phyloP scores from a whole-genome alignment of 2,797 vertebrate species.

The Spinus pinus region DNA sequence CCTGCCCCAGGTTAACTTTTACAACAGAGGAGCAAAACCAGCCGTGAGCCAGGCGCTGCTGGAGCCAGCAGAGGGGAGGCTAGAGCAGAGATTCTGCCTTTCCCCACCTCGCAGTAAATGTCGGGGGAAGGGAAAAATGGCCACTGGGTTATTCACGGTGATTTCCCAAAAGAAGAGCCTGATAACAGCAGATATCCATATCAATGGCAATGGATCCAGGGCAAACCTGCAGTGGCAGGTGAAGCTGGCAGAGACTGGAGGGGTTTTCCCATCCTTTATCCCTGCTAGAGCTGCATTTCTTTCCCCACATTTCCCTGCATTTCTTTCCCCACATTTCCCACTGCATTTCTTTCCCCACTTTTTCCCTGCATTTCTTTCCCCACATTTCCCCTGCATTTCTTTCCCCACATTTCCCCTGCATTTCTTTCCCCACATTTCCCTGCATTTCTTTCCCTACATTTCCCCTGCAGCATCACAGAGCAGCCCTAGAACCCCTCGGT shows the following conservation, averaged over 20 bases:
- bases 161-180: neutral
- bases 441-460: too few species aligned
- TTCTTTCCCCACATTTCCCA: too few species aligned
- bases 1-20: fast-evolving
- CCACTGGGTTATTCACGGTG: neutral
- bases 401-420: neutral
- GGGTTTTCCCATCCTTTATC: neutral
- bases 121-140: neutral
- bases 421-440: too few species aligned
- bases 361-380: too few species aligned
- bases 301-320: too few species aligned
- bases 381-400: neutral
- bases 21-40: neutral
- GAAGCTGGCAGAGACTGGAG: neutral
- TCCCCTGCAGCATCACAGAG: fast-evolving
- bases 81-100: constrained; percentile 33
- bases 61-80: constrained; percentile 58
- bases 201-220: fast-evolving
- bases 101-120: fast-evolving
- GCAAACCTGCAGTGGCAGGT: fast-evolving
- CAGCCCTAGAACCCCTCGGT: too few species aligned
- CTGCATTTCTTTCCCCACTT: neutral
- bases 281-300: neutral
- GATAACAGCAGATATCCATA: fast-evolving
- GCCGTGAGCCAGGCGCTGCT: neutral